Conservation (phyloP, 2,888 invertebrate species). For the Chymomyza procnemis region DNA sequence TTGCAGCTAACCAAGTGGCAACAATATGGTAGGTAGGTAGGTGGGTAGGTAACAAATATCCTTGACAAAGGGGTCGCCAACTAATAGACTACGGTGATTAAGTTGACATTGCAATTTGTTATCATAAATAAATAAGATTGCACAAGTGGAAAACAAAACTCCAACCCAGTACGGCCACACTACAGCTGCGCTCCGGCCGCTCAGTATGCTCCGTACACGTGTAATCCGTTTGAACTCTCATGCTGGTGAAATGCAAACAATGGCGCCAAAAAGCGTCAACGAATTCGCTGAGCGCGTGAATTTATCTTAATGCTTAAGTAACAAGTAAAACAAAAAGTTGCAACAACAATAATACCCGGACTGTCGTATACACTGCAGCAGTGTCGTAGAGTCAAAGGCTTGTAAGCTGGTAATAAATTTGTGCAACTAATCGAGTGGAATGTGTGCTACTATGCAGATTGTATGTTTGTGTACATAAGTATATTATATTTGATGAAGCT, state of each 20-base stretch:
- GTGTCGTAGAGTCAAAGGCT: background rate
- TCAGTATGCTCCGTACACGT: constrained; percentile 4
- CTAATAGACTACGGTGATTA: constrained; percentile 68
- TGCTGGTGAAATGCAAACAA: background rate
- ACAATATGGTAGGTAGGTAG: too few species aligned
- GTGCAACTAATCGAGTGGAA: background rate
- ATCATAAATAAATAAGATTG: constrained; percentile 69
- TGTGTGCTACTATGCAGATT: background rate
- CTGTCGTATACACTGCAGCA: background rate
- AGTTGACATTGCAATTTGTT: constrained; percentile 70
- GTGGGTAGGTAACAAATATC: background rate
- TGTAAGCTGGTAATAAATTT: background rate
- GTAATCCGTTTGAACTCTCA: constrained; percentile 20
- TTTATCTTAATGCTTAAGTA: constrained; percentile 44
- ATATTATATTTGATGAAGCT: background rate
- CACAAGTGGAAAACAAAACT: constrained; percentile 40
- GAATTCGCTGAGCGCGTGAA: constrained; percentile 48
- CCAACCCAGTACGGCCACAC: background rate
- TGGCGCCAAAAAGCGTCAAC: constrained; percentile 27
- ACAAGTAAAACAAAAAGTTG: background rate
- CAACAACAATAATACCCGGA: background rate
- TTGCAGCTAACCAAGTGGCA: constrained; percentile 15
- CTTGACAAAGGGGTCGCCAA: constrained; percentile 38
- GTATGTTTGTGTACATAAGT: background rate
- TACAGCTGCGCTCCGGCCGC: constrained; percentile 2